Base-by-base conservation (phyloP, 1,140 invertebrate genomes). In the Aculops lycopersici region DNA sequence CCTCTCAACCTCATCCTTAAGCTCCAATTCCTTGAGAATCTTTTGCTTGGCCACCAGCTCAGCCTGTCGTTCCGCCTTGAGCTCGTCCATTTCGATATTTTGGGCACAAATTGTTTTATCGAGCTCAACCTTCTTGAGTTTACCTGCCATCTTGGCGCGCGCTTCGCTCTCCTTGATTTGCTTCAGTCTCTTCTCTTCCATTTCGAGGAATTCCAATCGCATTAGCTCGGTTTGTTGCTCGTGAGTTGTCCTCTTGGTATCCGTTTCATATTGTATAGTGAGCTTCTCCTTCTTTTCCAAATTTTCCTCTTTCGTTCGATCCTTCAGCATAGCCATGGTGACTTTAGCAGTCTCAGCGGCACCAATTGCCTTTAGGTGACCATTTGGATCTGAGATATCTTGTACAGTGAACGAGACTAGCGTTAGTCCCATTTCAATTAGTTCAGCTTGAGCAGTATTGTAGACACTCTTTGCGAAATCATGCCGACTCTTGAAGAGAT, bases 391-490 rank as follows among this genome's bases (percentile, higher is more conserved):
- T 46, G 81, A 63, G 46, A 95, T 81, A 61, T 95, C 86, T 62
- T 92, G 94, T 14, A 95, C 64, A 2, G 86, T 94, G 56, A 94
- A 94, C 2, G 83, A 92, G 5, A 95, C 83, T 3, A 94, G 84
- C 41, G 81, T 88, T 50, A 95, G 90, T 13, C 86, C 83, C 83
- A 94, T 92, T 54, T 90, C 90, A 44, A 90, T 78, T 42, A 94
- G 62, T 62, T 92, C 84, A 44, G 79, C 83, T 16, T 80, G 86
- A 4, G 64, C 64, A 8, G 83, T 79, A 63, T 84, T 78, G 50
- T 84, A 86, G 2, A 88, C 80, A 62, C 88, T 78, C 57, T 88
- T 88, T 46, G 81, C 88, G 59, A 95, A 95, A 59, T 94, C 94
- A 62, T 95, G 92, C 37, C 88, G 67, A 55, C 94, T 86, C 58